Conservation (phyloP, 2,888 invertebrate species). For the Horisme vitalbata region DNA sequence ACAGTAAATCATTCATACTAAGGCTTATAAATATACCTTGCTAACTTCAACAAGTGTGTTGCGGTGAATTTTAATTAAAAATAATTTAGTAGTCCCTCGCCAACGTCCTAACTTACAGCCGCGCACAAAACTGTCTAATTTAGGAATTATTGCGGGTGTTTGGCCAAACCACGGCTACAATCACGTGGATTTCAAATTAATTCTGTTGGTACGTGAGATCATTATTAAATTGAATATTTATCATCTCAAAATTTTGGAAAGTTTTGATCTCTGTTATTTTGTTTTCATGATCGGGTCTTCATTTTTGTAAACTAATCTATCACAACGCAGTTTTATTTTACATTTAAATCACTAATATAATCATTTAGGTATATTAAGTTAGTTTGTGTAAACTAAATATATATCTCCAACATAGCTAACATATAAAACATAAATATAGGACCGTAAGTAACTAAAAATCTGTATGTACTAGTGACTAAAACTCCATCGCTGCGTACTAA, state of each 20-base stretch:
- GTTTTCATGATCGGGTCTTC: too few species aligned
- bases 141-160: slow-evolving; percentile 26
- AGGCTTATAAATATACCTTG: background rate
- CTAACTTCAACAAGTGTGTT: slow-evolving; percentile 13
- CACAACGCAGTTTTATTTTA: too few species aligned
- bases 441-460: too few species aligned
- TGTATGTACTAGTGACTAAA: too few species aligned
- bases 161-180: slow-evolving; percentile 10
- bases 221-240: background rate
- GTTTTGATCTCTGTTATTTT: too few species aligned
- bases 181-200: slow-evolving; percentile 12
- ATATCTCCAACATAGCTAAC: too few species aligned
- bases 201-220: slow-evolving; percentile 4
- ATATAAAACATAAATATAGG: too few species aligned
- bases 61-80: slow-evolving; percentile 25
- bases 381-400: too few species aligned
- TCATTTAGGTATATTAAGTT: too few species aligned
- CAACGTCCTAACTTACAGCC: slow-evolving; percentile 27
- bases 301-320: too few species aligned
- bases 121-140: slow-evolving; percentile 32
- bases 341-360: too few species aligned
- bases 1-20: background rate
- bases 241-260: background rate
- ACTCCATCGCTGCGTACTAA: too few species aligned
- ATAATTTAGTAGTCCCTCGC: slow-evolving; percentile 28